Base-by-base conservation (phyloP, 2,113 vertebrate genomes). In the Eonycteris spelaea region DNA sequence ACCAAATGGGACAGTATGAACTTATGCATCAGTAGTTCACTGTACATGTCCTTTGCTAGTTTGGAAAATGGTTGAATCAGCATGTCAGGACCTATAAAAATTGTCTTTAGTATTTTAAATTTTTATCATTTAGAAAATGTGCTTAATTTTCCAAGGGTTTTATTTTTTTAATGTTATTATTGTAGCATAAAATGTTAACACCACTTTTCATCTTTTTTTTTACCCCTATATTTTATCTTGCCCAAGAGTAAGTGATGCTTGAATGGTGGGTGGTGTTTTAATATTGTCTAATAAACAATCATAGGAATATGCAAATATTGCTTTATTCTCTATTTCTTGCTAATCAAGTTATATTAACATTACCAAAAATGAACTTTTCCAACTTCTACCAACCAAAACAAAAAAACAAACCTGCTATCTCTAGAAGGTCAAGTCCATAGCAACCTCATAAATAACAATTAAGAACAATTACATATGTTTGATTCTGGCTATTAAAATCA, bases 11-110 rank as follows among this genome's bases (percentile, higher is more conserved):
- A 90, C 93, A 96, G 97, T 93, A 87, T 95, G 73, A 95, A 71
- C 28, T 45, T 93, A 53, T 71, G 53, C 95, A 93, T 88, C 38
- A 92, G 43, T 67, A 70, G 79, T 94, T 95, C 91, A 35, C 92
- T 53, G 24, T 94, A 45, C 57, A 14, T 73, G 19, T 88, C 89
- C 45, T 88, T 83, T 94, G 48, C 88, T 48, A 77, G 70, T 94
- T 97, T 95, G 86, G 95, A 88, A 97, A 82, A 67, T 15, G 1
- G 57, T 92, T 70, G 95, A 86, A 92, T 95, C 94, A 91, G 78
- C 74, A 6, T 70, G 84, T 93, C 82, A 96, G 87, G 53, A 84
- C 59, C 40, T 10, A 5, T 85, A 92, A 94, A 94, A 74, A 55
- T 70, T 63, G 22, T 86, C 51, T 77, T 77, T 51, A 65, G 33